These are phyloP conservation scores for Diacarnus erythraeanus DNA, from an alignment of 37 sponge, comb jelly and placozoan species.

Conservation along the genomic window DNA sequence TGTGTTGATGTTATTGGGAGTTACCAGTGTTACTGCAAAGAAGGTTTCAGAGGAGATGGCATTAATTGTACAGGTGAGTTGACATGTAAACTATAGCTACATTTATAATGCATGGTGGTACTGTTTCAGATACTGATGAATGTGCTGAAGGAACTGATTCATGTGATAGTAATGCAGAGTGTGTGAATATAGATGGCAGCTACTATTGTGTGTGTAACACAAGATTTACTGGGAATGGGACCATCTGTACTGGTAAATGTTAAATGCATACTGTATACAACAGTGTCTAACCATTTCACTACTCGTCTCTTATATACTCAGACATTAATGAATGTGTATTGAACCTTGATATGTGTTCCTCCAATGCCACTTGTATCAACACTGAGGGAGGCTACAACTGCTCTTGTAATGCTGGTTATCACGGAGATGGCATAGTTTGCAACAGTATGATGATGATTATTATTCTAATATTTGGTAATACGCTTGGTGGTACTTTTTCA, in stretches of 20 bases:
- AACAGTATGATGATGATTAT: background rate
- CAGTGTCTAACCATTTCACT: background rate
- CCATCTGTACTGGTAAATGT: no score
- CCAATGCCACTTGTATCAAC: background rate
- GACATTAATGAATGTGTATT: conserved; percentile 4
- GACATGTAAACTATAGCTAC: no score
- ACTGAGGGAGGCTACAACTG: conserved; percentile 8
- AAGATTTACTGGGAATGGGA: no score
- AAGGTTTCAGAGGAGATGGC: background rate
- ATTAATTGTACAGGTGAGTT: background rate
- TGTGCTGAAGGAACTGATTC: no score
- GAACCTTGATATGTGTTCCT: background rate
- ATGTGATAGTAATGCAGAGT: no score
- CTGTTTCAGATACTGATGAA: no score
- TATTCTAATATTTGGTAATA: background rate
- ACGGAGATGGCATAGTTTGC: conserved; percentile 2
- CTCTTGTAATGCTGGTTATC: background rate
- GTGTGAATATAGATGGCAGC: no score
- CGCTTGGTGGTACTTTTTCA: background rate
- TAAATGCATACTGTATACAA: no score
- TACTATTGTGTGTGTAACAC: background rate
- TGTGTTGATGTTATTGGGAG: background rate
- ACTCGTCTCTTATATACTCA: background rate
- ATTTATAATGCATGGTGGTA: no score
- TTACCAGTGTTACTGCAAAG: background rate